Evolutionary conservation across 2,797 vertebrate genomes (phyloP).

Genomic region (Knipowitschia caucasica): DNA sequence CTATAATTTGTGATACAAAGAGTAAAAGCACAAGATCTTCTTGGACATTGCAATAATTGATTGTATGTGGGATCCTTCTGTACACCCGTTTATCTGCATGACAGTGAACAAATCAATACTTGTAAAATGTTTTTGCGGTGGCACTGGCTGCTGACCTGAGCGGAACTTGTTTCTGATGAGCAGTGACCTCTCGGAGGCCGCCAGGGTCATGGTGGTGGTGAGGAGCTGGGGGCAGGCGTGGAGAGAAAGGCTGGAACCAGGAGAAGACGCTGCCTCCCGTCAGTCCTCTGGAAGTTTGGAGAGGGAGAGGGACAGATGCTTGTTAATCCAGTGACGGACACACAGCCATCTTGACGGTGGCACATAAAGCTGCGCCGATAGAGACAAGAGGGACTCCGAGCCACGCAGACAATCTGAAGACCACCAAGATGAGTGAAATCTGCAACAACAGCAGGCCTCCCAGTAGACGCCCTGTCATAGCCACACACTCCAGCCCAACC

Average conservation of each 20-base stretch:
- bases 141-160: slow-evolving; percentile 78
- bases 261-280: slow-evolving; percentile 57
- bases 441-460: slow-evolving; percentile 53
- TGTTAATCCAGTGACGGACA: slow-evolving; percentile 56
- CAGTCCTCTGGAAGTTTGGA: slow-evolving; percentile 46
- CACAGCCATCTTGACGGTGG: slow-evolving; percentile 53
- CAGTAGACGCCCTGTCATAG: slow-evolving; percentile 57
- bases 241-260: slow-evolving; percentile 54
- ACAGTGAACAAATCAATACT: no score
- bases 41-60: no score
- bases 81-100: no score
- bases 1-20: no score
- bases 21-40: no score
- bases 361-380: slow-evolving; percentile 40
- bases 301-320: slow-evolving; percentile 48
- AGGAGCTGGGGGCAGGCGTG: slow-evolving; percentile 41
- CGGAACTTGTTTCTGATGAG: slow-evolving; percentile 92
- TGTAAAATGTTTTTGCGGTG: not conserved
- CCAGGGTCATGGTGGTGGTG: slow-evolving; percentile 79
- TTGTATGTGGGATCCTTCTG: no score
- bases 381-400: slow-evolving; percentile 45
- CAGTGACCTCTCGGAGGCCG: slow-evolving; percentile 86
- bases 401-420: slow-evolving; percentile 36
- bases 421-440: slow-evolving; percentile 40
- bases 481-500: slow-evolving; percentile 55